Base-by-base conservation (phyloP, 1,140 invertebrate genomes). In the Nomia melanderi region DNA sequence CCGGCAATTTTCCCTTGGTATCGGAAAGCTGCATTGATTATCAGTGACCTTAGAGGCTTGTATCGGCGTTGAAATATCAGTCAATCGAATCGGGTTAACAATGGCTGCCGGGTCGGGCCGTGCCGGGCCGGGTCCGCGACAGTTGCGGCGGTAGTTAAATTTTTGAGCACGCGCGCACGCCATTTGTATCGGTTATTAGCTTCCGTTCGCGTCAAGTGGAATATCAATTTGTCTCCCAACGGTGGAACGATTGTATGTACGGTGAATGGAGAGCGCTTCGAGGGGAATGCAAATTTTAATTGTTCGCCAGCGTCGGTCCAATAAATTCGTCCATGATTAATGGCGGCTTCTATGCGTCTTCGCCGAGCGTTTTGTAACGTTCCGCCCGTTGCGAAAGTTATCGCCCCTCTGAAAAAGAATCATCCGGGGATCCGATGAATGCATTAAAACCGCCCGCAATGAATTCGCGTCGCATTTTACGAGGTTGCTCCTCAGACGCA, bases 121-220 rank as follows among this genome's bases (percentile, higher is more conserved):
- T 44, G 27, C 56, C 17, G 6, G 20, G 39, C n/a, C 29, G 8
- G 5, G 11, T 7, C 2, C 0, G 17, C 11, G 14, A 7, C 12
- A 11, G 27, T 33, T 2, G 31, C 9, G 8, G 12, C 20, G 59
- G 27, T 47, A 31, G 63, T 65, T 65, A 8, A 47, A 56, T 56
- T 41, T 69, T 36, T 56, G 33, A 69, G 33, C 50, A 69, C 25
- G n/a, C 57, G 31, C 33, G 20, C 59, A 12, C 17, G 31, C 33
- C 33, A 12, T 31, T 67, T 54, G 65, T 36, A 39, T 69, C 66
- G 25, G 36, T 57, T 69, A 57, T 57, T 41, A 57, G 25, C 53
- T 41, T 54, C n/a, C 33, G n/a, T 56, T 39, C 50, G 20, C 53
- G 66, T 29, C 33, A 57, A 41, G 66, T 57, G 36, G 50, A 54